Conservation (phyloP, 2,113 vertebrate genomes). For the Grammomys surdaster region DNA sequence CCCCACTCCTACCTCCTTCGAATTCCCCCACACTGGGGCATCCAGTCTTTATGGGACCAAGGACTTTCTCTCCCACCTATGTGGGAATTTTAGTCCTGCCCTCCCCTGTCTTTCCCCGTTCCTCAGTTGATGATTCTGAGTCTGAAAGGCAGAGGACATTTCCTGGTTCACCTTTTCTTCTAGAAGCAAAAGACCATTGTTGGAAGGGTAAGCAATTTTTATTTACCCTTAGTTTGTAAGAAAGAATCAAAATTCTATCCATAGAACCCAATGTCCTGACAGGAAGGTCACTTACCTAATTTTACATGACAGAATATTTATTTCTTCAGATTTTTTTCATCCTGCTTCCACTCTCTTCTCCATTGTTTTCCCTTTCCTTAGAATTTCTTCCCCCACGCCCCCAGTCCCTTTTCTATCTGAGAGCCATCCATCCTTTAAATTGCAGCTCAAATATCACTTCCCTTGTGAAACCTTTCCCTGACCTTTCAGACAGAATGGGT, state of each 20-base stretch:
- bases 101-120: fast-evolving
- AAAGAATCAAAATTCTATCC: neutral
- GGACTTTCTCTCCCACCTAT: too few species aligned
- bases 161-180: neutral
- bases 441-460: slow-evolving; percentile 72
- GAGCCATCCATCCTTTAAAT: slow-evolving; percentile 71
- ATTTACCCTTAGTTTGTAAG: neutral
- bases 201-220: neutral
- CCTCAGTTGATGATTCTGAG: neutral
- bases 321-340: neutral
- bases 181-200: neutral
- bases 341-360: neutral
- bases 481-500: slow-evolving; percentile 56
- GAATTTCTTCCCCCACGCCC: neutral
- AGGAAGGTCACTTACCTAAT: neutral
- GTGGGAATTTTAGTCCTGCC: neutral
- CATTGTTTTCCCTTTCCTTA: neutral
- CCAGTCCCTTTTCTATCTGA: slow-evolving; percentile 16
- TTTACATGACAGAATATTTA: neutral
- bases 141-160: neutral
- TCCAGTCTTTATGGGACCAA: too few species aligned
- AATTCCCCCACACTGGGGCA: too few species aligned
- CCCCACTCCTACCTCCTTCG: too few species aligned
- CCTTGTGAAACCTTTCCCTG: slow-evolving; percentile 53
- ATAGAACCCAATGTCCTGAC: neutral